phyloP scores from a whole-genome alignment of 2,888 invertebrate genomes.

The Pandemis corylana region DNA sequence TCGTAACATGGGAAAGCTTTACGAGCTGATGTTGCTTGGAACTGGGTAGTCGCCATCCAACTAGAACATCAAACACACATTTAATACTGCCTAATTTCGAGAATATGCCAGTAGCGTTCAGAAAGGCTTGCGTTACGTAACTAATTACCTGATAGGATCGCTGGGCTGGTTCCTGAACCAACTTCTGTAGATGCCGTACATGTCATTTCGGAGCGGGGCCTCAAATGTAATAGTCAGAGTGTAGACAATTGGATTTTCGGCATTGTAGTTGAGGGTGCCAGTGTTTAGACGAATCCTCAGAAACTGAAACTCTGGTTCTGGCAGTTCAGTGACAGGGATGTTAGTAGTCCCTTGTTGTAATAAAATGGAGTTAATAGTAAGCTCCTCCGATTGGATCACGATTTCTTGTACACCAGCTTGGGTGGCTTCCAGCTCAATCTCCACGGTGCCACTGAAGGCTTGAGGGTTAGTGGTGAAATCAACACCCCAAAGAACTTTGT shows the following conservation, averaged over 20 bases:
- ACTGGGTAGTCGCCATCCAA: conserved; percentile 88
- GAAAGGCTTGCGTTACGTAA: neutral
- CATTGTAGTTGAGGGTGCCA: conserved; percentile 55
- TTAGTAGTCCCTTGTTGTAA: conserved; percentile 61
- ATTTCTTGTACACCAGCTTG: conserved; percentile 62
- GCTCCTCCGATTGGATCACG: conserved; percentile 66
- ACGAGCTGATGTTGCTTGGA: conserved; percentile 88
- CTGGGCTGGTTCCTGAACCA: conserved; percentile 66
- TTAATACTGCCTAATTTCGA: neutral
- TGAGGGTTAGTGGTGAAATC: conserved; percentile 56
- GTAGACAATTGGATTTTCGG: conserved; percentile 52
- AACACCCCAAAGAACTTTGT: conserved; percentile 78
- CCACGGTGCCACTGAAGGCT: conserved; percentile 66
- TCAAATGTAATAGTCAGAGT: conserved; percentile 59
- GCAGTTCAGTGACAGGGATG: conserved; percentile 44
- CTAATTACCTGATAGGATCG: conserved; percentile 56
- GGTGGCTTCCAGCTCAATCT: conserved; percentile 65
- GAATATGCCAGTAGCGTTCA: neutral
- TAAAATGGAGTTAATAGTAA: conserved; percentile 63
- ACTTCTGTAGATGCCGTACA: conserved; percentile 76
- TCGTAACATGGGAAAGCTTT: conserved; percentile 92
- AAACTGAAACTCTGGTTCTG: conserved; percentile 60
- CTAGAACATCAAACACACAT: conserved; percentile 55
- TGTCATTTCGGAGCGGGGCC: conserved; percentile 66
- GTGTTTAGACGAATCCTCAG: conserved; percentile 53